Percentiles rank a stretch among this genome's conserved stretches.
phyloP scores from a whole-genome alignment of 2,113 vertebrate genomes.

The Narcine bancroftii region DNA sequence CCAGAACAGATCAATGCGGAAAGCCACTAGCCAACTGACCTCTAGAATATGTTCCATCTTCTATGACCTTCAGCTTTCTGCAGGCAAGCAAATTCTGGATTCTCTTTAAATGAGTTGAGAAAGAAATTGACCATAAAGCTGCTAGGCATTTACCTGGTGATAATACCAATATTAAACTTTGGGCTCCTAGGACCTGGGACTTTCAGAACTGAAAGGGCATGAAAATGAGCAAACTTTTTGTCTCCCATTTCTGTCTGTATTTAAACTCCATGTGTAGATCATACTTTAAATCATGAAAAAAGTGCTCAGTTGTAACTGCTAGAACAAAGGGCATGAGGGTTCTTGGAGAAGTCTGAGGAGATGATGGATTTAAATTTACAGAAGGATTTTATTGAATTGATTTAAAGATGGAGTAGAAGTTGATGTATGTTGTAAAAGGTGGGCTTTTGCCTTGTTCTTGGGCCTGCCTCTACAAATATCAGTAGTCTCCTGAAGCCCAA shows the following conservation, averaged over 20 bases:
- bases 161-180: neutral
- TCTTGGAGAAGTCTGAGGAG: neutral
- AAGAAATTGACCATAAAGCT: constrained; percentile 5
- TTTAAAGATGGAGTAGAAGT: neutral
- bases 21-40: no score
- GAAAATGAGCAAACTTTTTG: neutral
- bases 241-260: neutral
- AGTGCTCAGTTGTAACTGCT: neutral
- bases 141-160: neutral
- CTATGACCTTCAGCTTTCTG: no score
- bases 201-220: neutral
- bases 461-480: no score
- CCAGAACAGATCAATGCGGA: no score
- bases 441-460: no score
- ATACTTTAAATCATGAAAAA: neutral
- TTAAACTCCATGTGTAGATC: neutral
- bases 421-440: no score
- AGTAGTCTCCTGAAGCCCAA: no score
- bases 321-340: neutral
- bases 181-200: neutral
- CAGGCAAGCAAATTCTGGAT: no score
- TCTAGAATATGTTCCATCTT: no score
- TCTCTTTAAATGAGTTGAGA: neutral
- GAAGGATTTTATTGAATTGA: neutral
- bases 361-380: neutral